Conservation (phyloP, 2,888 invertebrate genomes). For the Parasteatoda lunata region DNA sequence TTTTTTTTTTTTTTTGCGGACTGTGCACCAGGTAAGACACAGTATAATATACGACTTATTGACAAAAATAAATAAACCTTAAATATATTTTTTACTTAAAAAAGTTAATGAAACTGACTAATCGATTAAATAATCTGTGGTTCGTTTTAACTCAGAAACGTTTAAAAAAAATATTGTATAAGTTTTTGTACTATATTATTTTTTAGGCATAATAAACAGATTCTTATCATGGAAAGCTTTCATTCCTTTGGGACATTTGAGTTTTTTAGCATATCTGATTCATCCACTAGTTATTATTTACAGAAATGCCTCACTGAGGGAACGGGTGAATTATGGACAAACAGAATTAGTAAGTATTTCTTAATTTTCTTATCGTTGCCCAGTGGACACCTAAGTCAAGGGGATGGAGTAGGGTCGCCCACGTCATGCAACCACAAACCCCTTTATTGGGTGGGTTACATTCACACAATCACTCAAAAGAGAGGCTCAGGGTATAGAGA, state of each 20-base stretch:
- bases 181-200: background rate
- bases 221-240: constrained; percentile 68
- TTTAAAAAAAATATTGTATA: no score
- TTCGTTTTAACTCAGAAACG: no score
- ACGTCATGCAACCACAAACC: background rate
- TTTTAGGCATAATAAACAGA: constrained; percentile 59
- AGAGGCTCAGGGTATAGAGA: no score
- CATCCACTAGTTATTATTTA: constrained; percentile 67
- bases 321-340: constrained; percentile 66
- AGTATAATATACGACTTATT: no score
- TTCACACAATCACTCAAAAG: background rate
- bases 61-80: no score
- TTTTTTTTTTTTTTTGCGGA: no score
- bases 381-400: background rate
- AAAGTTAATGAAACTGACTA: no score
- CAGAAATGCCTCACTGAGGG: constrained; percentile 63
- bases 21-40: no score
- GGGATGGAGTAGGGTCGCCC: background rate
- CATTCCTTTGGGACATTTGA: constrained; percentile 60
- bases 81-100: no score
- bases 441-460: background rate
- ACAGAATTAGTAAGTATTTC: constrained; percentile 63
- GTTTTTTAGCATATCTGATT: constrained; percentile 67
- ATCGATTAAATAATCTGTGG: no score
- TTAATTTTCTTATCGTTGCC: no score